A percentile compares a stretch with the other conserved stretches of the same genome.
Evolutionary conservation across 2,113 vertebrate species (phyloP).

Genomic region (Ranitomeya variabilis): DNA sequence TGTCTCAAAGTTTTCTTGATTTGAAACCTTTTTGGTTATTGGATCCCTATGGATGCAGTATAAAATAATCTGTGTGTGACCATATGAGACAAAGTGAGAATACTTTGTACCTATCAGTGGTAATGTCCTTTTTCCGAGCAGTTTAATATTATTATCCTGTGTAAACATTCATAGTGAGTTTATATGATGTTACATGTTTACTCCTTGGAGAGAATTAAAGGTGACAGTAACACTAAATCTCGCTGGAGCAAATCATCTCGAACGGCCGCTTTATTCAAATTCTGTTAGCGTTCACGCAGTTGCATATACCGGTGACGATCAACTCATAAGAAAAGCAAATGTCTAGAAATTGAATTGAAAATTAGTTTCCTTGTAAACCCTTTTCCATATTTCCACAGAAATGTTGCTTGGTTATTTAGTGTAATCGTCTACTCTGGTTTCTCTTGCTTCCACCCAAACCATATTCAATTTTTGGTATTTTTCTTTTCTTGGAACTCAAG

Average conservation of each 20-base stretch:
- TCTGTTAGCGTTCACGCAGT: background rate
- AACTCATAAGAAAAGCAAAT: background rate
- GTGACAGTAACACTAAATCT: constrained; percentile 20
- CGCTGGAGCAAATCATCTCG: background rate
- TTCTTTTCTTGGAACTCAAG: no score
- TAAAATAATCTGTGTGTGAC: constrained; percentile 61
- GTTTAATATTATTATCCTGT: constrained; percentile 22
- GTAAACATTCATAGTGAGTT: constrained; percentile 26
- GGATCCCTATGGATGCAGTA: constrained; percentile 47
- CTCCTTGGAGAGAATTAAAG: constrained; percentile 16
- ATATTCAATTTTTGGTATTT: no score
- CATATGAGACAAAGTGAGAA: constrained; percentile 57
- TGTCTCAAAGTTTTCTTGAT: background rate
- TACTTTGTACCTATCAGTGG: background rate
- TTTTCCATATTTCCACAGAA: background rate
- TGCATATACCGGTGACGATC: background rate
- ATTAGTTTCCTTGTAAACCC: background rate
- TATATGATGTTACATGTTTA: constrained; percentile 3
- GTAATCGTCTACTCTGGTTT: background rate
- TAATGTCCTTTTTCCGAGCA: background rate
- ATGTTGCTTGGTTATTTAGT: background rate
- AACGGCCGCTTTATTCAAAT: constrained; percentile 2
- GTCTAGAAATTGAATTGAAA: background rate
- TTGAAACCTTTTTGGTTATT: background rate
- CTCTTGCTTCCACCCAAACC: background rate